These are phyloP conservation scores for Octomys mimax DNA, from an alignment of 2,797 vertebrate genomes.

Conservation along the genomic window DNA sequence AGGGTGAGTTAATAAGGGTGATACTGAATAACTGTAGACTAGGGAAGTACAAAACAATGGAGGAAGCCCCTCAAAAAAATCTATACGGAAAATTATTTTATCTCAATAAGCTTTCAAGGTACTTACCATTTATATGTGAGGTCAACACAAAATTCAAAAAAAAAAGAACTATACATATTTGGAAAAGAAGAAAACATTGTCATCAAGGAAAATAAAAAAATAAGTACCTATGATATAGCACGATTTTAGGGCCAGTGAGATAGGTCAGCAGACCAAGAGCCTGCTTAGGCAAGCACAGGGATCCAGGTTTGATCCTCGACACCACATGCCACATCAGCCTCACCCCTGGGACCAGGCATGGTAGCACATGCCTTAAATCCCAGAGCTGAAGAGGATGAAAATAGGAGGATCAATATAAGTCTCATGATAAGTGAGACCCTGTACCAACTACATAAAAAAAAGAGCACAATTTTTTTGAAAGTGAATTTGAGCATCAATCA, in stretches of 20 bases:
- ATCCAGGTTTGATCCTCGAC: too few species aligned
- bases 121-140: not conserved
- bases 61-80: not conserved
- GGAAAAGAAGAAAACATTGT: not conserved
- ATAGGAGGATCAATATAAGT: too few species aligned
- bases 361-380: too few species aligned
- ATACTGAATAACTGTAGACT: not conserved
- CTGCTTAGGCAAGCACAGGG: too few species aligned
- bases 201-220: not conserved
- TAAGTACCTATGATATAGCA: not conserved
- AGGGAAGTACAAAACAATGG: not conserved
- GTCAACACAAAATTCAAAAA: slow-evolving; percentile 10
- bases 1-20: not conserved
- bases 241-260: not conserved
- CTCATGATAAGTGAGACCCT: too few species aligned
- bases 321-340: too few species aligned
- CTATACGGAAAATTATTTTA: not conserved
- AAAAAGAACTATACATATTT: not conserved
- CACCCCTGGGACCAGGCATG: too few species aligned
- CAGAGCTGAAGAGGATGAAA: too few species aligned
- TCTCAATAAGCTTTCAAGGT: slow-evolving; percentile 5
- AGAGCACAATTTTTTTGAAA: not conserved
- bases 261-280: too few species aligned
- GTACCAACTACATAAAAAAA: too few species aligned
- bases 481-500: not conserved